These are phyloP conservation scores for Acanthococcus lagerstroemiae DNA, from an alignment of 2,888 invertebrate genomes.

Conservation along the genomic window DNA sequence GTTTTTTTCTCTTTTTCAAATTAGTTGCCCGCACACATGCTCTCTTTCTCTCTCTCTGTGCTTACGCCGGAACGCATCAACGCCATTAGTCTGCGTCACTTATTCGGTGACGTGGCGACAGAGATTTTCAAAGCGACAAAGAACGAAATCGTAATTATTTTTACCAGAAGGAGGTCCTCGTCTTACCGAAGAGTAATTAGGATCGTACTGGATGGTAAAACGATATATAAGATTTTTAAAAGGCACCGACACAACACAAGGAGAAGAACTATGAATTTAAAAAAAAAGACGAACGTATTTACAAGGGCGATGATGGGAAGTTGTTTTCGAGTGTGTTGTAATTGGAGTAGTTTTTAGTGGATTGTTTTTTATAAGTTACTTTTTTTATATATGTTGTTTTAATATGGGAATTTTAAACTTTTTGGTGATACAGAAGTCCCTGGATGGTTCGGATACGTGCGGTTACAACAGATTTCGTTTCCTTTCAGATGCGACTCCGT, in stretches of 20 bases:
- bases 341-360: not conserved
- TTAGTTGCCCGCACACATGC: conserved; percentile 8
- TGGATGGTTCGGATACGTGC: too few species aligned
- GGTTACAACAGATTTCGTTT: too few species aligned
- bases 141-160: conserved; percentile 20
- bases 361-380: too few species aligned
- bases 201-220: conserved; percentile 6
- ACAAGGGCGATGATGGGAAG: not conserved
- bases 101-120: conserved; percentile 26
- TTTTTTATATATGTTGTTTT: too few species aligned
- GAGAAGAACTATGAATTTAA: not conserved
- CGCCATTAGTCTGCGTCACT: conserved; percentile 12
- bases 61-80: conserved; percentile 1
- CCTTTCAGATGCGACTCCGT: too few species aligned
- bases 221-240: conserved; percentile 3
- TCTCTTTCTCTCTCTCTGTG: not conserved
- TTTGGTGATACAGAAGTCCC: too few species aligned
- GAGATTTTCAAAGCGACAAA: conserved; percentile 18
- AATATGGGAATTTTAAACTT: too few species aligned
- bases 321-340: not conserved
- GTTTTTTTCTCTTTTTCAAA: not conserved
- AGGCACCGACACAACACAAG: not conserved
- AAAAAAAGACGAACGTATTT: not conserved
- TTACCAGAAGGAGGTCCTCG: conserved; percentile 19
- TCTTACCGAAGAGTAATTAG: conserved; percentile 24